Conservation (phyloP, 2,797 vertebrate genomes). For the Leptatherina wallacei region DNA sequence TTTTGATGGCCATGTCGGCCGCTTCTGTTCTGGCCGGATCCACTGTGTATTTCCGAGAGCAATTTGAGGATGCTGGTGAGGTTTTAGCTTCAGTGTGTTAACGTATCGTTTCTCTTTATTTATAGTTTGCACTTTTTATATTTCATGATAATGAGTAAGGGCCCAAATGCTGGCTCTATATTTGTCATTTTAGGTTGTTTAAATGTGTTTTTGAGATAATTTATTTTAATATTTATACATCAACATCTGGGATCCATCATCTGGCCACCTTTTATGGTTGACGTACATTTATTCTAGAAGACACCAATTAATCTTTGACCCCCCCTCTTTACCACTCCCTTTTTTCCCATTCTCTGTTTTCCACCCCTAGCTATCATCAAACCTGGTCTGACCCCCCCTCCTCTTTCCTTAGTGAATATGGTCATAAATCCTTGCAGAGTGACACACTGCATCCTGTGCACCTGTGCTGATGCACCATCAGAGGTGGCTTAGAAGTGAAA, state of each 20-base stretch:
- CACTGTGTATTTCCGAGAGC: conserved; percentile 85
- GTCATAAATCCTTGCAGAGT: conserved; percentile 14
- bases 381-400: conserved; percentile 33
- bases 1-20: conserved; percentile 76
- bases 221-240: background rate
- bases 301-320: conserved; percentile 37
- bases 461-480: conserved; percentile 39
- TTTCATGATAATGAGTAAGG: background rate
- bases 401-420: conserved; percentile 5
- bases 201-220: background rate
- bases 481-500: conserved; percentile 8
- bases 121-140: too few species aligned
- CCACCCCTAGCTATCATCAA: conserved; percentile 30
- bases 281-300: background rate
- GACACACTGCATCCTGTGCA: conserved; percentile 14
- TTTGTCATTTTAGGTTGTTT: background rate
- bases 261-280: background rate
- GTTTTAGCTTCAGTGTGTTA: background rate
- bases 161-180: background rate
- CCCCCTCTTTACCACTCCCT: background rate
- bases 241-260: background rate
- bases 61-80: conserved; percentile 90
- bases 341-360: background rate
- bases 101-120: background rate
- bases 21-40: conserved; percentile 79